A percentile compares a stretch with the other conserved stretches of the same genome.
Conservation (phyloP, 2,888 invertebrate genomes). For the Eupithecia inturbata region DNA sequence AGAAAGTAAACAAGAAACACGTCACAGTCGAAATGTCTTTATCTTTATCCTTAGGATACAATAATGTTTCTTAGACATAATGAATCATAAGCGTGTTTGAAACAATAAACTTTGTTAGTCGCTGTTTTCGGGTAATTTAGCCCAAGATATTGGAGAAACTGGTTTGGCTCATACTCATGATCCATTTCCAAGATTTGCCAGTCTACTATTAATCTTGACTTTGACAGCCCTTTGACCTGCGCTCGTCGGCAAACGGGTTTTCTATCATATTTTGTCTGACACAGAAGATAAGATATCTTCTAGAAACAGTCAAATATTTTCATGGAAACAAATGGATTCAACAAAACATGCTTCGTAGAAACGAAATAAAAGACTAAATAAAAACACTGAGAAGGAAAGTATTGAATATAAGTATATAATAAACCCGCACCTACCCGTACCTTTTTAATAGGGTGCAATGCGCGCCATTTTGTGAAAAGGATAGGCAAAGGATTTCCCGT, state of each 20-base stretch:
- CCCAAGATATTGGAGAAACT: not conserved
- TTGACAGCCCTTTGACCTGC: conserved; percentile 5
- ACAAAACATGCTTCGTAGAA: not conserved
- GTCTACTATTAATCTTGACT: conserved; percentile 4
- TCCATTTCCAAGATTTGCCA: not conserved
- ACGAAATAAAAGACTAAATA: too few species aligned
- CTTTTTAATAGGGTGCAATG: too few species aligned
- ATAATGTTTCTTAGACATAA: not conserved
- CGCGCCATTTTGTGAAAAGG: too few species aligned
- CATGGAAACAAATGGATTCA: not conserved
- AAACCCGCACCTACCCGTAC: too few species aligned
- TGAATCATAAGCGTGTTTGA: not conserved
- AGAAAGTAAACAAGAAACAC: not conserved
- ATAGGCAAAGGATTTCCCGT: too few species aligned
- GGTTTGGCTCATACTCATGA: not conserved
- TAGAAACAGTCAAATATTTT: not conserved
- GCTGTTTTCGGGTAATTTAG: not conserved
- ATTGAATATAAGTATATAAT: too few species aligned
- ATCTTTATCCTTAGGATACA: not conserved
- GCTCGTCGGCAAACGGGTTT: not conserved
- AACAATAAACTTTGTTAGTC: not conserved
- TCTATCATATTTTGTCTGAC: not conserved
- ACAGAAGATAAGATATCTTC: not conserved
- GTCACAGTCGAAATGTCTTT: not conserved
- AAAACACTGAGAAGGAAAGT: too few species aligned